Conservation (phyloP, 2,888 invertebrate genomes). For the Amiota minor region DNA sequence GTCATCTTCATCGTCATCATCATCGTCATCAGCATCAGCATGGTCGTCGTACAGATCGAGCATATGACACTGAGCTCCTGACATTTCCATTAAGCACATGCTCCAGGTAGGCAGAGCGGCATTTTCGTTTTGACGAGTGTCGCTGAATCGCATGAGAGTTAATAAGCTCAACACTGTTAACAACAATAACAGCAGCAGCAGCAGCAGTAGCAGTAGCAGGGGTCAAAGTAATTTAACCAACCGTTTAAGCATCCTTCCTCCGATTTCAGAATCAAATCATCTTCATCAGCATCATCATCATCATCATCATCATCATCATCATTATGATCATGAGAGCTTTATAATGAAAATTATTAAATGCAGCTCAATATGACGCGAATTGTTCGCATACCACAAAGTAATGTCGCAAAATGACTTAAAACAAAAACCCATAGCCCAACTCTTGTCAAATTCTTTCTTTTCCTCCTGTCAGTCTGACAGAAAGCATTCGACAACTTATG, state of each 20-base stretch:
- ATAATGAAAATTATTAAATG: constrained; percentile 70
- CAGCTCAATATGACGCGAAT: constrained; percentile 73
- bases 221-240: neutral
- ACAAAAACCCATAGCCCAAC: neutral
- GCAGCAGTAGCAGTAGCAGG: too few species aligned
- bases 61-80: constrained; percentile 69
- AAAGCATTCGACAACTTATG: neutral
- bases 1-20: neutral
- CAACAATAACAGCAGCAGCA: neutral
- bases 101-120: constrained; percentile 47
- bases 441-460: neutral
- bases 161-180: constrained; percentile 42
- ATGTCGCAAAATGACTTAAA: constrained; percentile 46
- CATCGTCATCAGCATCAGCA: constrained; percentile 37
- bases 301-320: constrained; percentile 43
- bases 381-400: constrained; percentile 64
- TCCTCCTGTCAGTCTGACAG: neutral
- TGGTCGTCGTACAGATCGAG: constrained; percentile 46
- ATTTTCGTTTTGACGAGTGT: constrained; percentile 39
- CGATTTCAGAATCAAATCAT: neutral
- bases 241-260: neutral
- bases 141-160: constrained; percentile 30
- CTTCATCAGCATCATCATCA: neutral
- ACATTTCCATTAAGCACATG: constrained; percentile 66
- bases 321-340: neutral